These are phyloP conservation scores for Drosophila engyochracea DNA, from an alignment of 2,888 invertebrate genomes.

Conservation along the genomic window DNA sequence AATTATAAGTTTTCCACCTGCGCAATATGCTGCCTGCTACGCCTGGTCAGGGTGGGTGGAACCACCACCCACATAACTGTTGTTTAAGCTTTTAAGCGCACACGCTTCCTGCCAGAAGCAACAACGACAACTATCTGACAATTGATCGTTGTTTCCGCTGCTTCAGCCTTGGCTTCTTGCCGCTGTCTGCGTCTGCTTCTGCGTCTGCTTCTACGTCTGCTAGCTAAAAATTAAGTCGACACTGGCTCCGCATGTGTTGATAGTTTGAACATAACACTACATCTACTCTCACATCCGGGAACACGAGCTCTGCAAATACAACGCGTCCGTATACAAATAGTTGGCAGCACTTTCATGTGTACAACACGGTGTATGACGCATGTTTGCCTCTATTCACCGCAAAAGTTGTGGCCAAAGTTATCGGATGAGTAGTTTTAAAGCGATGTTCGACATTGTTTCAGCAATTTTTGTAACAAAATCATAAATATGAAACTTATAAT, in stretches of 20 bases:
- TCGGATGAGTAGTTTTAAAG: constrained; percentile 7
- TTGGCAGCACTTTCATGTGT: constrained; percentile 46
- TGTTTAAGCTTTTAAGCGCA: constrained; percentile 75
- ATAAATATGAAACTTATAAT: constrained; percentile 44
- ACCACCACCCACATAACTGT: constrained; percentile 51
- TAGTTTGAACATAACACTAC: constrained; percentile 16
- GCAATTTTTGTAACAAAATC: constrained; percentile 38
- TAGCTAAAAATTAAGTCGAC: constrained; percentile 75
- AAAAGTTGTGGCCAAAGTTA: constrained; percentile 30
- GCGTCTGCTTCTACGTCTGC: constrained; percentile 17
- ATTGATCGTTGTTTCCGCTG: constrained; percentile 77
- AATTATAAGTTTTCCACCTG: constrained; percentile 85
- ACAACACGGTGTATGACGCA: constrained; percentile 46
- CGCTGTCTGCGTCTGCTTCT: constrained; percentile 24
- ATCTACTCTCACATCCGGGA: constrained; percentile 14
- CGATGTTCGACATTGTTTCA: constrained; percentile 37
- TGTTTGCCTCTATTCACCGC: constrained; percentile 27
- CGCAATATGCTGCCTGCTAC: constrained; percentile 64
- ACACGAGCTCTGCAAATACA: constrained; percentile 37
- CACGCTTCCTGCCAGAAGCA: constrained; percentile 52
- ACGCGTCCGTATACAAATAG: constrained; percentile 38
- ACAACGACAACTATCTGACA: constrained; percentile 68
- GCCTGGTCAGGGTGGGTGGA: constrained; percentile 13
- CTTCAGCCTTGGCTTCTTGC: constrained; percentile 48
- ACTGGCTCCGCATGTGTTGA: constrained; percentile 20